Base-by-base conservation (phyloP, 2,113 vertebrate genomes). In the Brachypteracias leptosomus region DNA sequence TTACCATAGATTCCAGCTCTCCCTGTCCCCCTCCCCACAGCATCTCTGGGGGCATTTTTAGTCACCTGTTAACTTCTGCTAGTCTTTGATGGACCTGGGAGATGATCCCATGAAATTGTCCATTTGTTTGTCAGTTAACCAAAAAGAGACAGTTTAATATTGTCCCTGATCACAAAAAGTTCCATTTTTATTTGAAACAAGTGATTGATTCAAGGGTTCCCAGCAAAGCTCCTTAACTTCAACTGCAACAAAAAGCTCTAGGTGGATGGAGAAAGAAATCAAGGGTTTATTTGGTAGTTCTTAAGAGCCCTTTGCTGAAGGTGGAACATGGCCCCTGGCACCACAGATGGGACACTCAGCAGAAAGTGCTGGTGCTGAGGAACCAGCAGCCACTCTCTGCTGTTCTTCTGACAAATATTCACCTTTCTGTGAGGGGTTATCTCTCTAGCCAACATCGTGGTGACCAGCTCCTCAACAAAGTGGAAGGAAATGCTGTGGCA, bases 241-340 rank as follows among this genome's bases (percentile, higher is more conserved):
- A 59, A 5, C 22, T 73, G 11, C 10, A 51, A 46, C n/a, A 68
- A 55, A 55, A 44, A 35, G 3, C 19, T 79, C 62, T 46, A 20
- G 18, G 10, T 75, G 26, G 47, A 28, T 24, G 18, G 31, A 55
- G 47, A 90, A 90, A 91, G 67, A 85, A 91, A 96, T 79, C 33
- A 82, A 2, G 16, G 46, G 26, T 90, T 87, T 92, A 91, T 81
- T 82, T 79, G n/a, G 47, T 76, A 46, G 21, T 73, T 92, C 92
- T 96, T 70, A 74, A 55, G 44, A 85, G 54, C 47, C 44, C 46
- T 94, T 93, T 91, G 13, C 85, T 95, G 68, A 58, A 90, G 66
- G 61, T 83, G 54, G 57, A 86, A 73, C 72, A 87, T 36, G 29
- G 55, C 65, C 88, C 79, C 62, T 78, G 74, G 82, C 66, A 75